phyloP scores from a whole-genome alignment of 2,888 invertebrate genomes.

The Parnassius mnemosyne region DNA sequence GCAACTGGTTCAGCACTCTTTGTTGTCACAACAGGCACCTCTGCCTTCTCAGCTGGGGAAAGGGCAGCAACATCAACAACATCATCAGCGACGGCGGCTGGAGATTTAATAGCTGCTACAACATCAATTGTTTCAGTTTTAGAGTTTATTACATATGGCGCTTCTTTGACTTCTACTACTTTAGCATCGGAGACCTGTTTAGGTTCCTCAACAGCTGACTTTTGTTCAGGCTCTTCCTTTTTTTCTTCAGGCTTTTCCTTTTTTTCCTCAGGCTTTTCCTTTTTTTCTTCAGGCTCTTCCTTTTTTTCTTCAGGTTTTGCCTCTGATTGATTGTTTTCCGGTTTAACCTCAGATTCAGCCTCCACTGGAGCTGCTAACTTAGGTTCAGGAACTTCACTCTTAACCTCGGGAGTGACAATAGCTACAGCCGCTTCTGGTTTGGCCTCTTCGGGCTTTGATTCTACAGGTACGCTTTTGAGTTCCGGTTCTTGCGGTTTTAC shows the following conservation, averaged over 20 bases:
- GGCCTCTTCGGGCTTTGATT: slow-evolving; percentile 26
- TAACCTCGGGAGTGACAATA: slow-evolving; percentile 40
- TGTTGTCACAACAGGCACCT: slow-evolving; percentile 49
- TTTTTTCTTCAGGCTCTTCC: slow-evolving; percentile 35
- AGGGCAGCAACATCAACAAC: slow-evolving; percentile 51
- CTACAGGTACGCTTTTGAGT: slow-evolving; percentile 33
- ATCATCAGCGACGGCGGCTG: slow-evolving; percentile 62
- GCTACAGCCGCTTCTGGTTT: slow-evolving; percentile 39
- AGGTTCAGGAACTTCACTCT: slow-evolving; percentile 43
- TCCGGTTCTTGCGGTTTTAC: slow-evolving; percentile 40
- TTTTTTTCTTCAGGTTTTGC: slow-evolving; percentile 43
- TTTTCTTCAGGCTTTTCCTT: slow-evolving; percentile 43
- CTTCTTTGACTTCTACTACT: slow-evolving; percentile 52
- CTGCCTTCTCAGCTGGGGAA: slow-evolving; percentile 51
- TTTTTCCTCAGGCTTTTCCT: slow-evolving; percentile 35
- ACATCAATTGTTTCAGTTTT: slow-evolving; percentile 59
- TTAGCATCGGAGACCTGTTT: slow-evolving; percentile 44
- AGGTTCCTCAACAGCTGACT: slow-evolving; percentile 39
- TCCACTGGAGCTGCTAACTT: slow-evolving; percentile 39
- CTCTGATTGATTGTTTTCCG: slow-evolving; percentile 33
- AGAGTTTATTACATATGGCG: slow-evolving; percentile 33
- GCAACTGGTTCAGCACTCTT: slow-evolving; percentile 60
- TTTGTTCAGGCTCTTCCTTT: slow-evolving; percentile 33
- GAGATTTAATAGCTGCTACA: slow-evolving; percentile 52
- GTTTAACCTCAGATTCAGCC: slow-evolving; percentile 36